Conservation (phyloP, 2,797 vertebrate species). For the Picus viridis region DNA sequence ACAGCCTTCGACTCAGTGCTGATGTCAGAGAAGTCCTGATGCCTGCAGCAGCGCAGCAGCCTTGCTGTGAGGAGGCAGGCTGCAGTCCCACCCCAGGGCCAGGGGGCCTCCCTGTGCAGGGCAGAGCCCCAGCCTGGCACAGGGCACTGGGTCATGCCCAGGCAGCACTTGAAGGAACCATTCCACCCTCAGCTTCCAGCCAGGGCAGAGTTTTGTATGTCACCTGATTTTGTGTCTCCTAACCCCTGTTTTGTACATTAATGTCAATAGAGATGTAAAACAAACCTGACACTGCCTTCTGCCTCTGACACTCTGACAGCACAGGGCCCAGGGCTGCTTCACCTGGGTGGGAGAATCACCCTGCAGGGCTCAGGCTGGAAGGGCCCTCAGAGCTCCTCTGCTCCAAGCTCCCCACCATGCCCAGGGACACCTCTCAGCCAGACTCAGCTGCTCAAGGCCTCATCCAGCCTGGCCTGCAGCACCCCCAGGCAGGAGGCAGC, state of each 20-base stretch:
- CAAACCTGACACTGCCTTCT: constrained; percentile 40
- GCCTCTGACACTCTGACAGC: neutral
- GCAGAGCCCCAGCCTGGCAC: neutral
- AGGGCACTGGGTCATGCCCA: constrained; percentile 19
- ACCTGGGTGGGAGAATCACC: neutral
- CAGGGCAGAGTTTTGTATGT: constrained; percentile 40
- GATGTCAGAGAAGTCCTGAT: constrained; percentile 89
- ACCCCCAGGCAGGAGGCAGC: too few relatives aligned
- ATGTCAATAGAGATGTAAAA: constrained; percentile 48
- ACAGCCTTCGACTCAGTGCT: constrained; percentile 92
- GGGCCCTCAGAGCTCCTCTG: too few relatives aligned
- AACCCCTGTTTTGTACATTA: constrained; percentile 33
- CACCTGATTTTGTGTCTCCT: neutral
- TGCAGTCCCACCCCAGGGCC: neutral
- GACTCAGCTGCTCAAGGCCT: too few relatives aligned
- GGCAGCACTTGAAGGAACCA: constrained; percentile 9
- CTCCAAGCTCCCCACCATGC: too few relatives aligned
- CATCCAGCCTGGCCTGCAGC: too few relatives aligned
- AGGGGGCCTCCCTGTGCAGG: neutral
- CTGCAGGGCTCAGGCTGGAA: neutral
- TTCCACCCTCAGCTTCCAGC: neutral
- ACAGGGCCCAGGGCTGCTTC: neutral
- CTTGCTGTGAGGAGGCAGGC: neutral
- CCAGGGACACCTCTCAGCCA: too few relatives aligned
- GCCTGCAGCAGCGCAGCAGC: neutral